A percentile compares a stretch with the other conserved stretches of the same genome.
These are phyloP conservation scores for Columba janthina DNA, from an alignment of 2,113 vertebrate genomes.

Conservation along the genomic window DNA sequence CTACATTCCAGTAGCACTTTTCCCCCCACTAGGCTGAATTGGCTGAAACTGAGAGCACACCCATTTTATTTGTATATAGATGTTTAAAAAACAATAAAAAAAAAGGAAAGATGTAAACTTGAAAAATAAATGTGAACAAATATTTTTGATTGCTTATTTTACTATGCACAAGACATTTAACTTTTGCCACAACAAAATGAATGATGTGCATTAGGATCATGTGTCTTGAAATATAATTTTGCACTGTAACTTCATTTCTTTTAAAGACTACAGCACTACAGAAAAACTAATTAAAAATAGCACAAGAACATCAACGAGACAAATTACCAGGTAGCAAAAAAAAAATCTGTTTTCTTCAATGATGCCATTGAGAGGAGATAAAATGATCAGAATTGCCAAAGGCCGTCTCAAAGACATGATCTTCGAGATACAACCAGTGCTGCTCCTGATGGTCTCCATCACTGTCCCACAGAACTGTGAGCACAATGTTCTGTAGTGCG, in stretches of 20 bases:
- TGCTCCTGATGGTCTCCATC: background rate
- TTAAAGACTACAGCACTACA: slow-evolving; percentile 59
- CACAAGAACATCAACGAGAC: background rate
- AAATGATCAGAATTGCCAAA: background rate
- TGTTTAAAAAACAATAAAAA: background rate
- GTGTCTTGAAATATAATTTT: slow-evolving; percentile 71
- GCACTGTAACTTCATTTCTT: slow-evolving; percentile 67
- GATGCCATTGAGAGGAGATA: background rate
- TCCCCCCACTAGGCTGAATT: slow-evolving; percentile 8
- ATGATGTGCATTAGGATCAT: slow-evolving; percentile 30
- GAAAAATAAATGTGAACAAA: slow-evolving; percentile 77
- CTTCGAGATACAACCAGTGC: background rate
- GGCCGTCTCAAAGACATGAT: background rate
- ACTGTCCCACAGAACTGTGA: background rate
- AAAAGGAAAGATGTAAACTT: slow-evolving; percentile 71
- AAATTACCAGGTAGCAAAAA: background rate
- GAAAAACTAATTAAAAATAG: slow-evolving; percentile 1
- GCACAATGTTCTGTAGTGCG: background rate
- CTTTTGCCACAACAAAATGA: slow-evolving; percentile 54
- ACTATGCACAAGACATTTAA: slow-evolving; percentile 75
- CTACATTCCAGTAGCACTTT: slow-evolving; percentile 71
- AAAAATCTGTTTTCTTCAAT: background rate
- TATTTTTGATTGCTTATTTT: slow-evolving; percentile 75
- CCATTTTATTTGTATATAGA: slow-evolving; percentile 73
- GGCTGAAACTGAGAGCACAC: slow-evolving; percentile 68